A percentile compares a stretch with the other conserved stretches of the same genome.
phyloP scores from a whole-genome alignment of 2,113 vertebrate species.

The Myxocyprinus asiaticus region DNA sequence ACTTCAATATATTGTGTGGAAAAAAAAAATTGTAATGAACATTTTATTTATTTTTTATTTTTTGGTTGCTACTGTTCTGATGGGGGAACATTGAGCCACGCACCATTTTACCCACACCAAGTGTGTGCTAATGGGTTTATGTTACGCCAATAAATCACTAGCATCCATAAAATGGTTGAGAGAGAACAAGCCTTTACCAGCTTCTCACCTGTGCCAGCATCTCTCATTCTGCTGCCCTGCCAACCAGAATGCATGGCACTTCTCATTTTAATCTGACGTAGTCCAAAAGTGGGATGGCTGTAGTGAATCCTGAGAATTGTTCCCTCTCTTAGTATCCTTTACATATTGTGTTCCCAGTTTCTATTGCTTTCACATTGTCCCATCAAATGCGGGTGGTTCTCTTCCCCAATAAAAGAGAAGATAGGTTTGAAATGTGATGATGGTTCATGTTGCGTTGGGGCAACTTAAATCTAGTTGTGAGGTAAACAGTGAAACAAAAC shows the following conservation, averaged over 20 bases:
- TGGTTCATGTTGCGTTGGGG: too few relatives aligned
- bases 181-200: conserved; percentile 69
- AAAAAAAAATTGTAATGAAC: neutral
- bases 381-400: conserved; percentile 58
- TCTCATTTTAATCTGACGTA: conserved; percentile 54
- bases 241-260: conserved; percentile 60
- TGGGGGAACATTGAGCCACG: neutral
- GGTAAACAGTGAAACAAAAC: too few relatives aligned
- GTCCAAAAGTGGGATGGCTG: conserved; percentile 48
- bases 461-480: too few relatives aligned
- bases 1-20: neutral
- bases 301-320: conserved; percentile 60
- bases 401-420: conserved; percentile 57
- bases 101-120: conserved; percentile 59
- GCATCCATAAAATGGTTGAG: conserved; percentile 65
- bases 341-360: conserved; percentile 36
- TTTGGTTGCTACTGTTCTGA: neutral
- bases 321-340: conserved; percentile 23
- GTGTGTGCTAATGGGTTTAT: conserved; percentile 66
- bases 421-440: too few relatives aligned
- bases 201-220: conserved; percentile 59
- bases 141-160: conserved; percentile 69
- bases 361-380: conserved; percentile 63
- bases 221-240: conserved; percentile 40
- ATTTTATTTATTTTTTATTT: too few relatives aligned